Evolutionary conservation across 2,888 invertebrate species (phyloP), one percentile per base, ranked within the genome.

Genomic region (Chromoteleia sp.): DNA sequence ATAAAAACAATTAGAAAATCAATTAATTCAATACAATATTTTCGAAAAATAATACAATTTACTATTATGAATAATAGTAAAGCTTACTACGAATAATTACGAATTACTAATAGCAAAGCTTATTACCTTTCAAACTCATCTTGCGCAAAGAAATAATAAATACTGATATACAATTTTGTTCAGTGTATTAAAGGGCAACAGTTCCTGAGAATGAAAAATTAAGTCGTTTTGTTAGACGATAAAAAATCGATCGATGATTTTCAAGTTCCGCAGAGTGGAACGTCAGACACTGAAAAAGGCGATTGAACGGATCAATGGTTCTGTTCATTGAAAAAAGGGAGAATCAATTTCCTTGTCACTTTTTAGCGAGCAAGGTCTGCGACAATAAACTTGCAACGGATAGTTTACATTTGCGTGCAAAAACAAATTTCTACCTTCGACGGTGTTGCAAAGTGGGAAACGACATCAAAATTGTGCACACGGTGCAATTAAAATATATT

Each of bases 161-260:
- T n/a, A n/a, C n/a, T n/a, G n/a, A n/a, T n/a, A n/a, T n/a, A n/a
- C n/a, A n/a, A n/a, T n/a, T n/a, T n/a, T n/a, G n/a, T n/a, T n/a
- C n/a, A n/a, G n/a, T n/a, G n/a, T n/a, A 25, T 12, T 12, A 2
- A 21, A 52, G 19, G 36, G 14, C 36, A 56, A 19, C 1, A 4
- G 6, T 56, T 8, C 4, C 17, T 10, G 21, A 41, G 12, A 41
- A 36, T 0, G n/a, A 48, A 61, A 45, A 19, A 50, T 17, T 14
- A 12, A 1, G 5, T 10, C 15, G 1, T 68, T 54, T 29, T 19
- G 14, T 43, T 41, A n/a, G n/a, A n/a, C n/a, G n/a, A 0, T n/a
- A 54, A 70, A 70, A 70, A 70, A 58, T 33, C 1, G 6, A 48
- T 73, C 73, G n/a, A 17, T 43, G 63, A 54, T 74, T 33, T 41